Evolutionary conservation across 2,888 invertebrate genomes (phyloP).

Genomic region (Leptopilina drosophilae): DNA sequence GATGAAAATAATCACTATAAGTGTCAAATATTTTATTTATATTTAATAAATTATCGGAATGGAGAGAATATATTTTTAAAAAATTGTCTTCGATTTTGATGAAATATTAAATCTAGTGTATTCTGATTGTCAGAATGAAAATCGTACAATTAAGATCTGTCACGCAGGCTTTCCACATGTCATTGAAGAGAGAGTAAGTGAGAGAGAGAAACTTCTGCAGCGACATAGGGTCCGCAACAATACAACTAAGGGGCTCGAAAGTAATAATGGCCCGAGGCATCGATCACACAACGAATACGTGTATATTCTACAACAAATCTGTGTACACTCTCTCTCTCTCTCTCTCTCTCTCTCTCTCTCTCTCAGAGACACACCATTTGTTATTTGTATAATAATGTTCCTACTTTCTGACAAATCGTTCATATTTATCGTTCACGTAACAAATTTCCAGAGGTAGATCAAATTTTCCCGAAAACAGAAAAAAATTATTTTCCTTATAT

Average conservation of each 20-base stretch:
- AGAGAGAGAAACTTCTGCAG: slow-evolving; percentile 12
- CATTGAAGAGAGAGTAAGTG: slow-evolving; percentile 28
- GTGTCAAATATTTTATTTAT: too few species aligned
- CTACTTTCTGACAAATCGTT: slow-evolving; percentile 1
- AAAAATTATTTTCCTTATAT: too few species aligned
- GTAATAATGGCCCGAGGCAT: slow-evolving; percentile 74
- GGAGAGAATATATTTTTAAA: neutral
- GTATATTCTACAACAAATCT: slow-evolving; percentile 20
- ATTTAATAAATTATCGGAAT: too few species aligned
- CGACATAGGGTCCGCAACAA: slow-evolving; percentile 63
- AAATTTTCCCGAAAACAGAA: too few species aligned
- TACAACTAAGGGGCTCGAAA: slow-evolving; percentile 66
- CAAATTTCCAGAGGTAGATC: too few species aligned
- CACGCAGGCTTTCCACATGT: slow-evolving; percentile 62
- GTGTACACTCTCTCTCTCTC: neutral
- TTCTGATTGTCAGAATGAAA: slow-evolving; percentile 56
- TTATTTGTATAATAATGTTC: neutral
- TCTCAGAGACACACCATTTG: slow-evolving; percentile 1
- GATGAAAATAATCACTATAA: too few species aligned
- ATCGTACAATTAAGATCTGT: slow-evolving; percentile 74
- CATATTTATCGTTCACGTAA: neutral
- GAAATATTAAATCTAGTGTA: neutral
- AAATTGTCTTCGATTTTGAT: neutral
- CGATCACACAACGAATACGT: slow-evolving; percentile 64
- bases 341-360: neutral